These are phyloP conservation scores for Bugulina stolonifera DNA, from an alignment of 2,888 invertebrate genomes.

Conservation along the genomic window DNA sequence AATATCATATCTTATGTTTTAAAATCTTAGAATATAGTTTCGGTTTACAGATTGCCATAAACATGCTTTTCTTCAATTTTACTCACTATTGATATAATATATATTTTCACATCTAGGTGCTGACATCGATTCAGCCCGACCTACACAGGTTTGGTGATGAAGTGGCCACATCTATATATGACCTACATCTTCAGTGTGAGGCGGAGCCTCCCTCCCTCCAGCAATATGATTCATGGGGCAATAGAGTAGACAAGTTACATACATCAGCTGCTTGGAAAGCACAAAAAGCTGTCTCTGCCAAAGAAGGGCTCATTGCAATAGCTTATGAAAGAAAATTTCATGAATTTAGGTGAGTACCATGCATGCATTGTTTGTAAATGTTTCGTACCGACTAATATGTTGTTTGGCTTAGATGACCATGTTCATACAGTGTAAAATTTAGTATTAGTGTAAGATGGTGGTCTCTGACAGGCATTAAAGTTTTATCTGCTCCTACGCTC, in stretches of 20 bases:
- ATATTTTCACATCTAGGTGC: not conserved
- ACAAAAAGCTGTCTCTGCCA: constrained; percentile 57
- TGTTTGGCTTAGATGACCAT: too few relatives aligned
- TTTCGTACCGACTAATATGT: too few relatives aligned
- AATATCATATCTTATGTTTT: too few relatives aligned
- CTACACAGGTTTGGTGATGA: constrained; percentile 56
- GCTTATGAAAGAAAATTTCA: constrained; percentile 55
- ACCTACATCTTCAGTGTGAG: constrained; percentile 55
- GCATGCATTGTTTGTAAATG: not conserved
- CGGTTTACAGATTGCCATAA: too few relatives aligned
- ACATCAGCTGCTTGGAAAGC: constrained; percentile 57
- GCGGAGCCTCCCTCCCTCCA: constrained; percentile 54
- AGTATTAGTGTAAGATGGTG: too few relatives aligned
- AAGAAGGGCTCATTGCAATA: constrained; percentile 57
- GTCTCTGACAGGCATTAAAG: too few relatives aligned
- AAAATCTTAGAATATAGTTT: too few relatives aligned
- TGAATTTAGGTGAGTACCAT: constrained; percentile 41
- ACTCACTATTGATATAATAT: not conserved
- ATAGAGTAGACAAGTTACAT: constrained; percentile 55
- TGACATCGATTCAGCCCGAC: constrained; percentile 46
- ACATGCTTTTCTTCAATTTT: not conserved
- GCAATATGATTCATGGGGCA: constrained; percentile 58
- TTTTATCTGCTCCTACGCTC: too few relatives aligned
- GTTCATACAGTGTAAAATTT: too few relatives aligned
- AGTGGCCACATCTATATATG: constrained; percentile 55